Base-by-base conservation (phyloP, 1,140 invertebrate genomes). In the Parasteatoda tepidariorum region DNA sequence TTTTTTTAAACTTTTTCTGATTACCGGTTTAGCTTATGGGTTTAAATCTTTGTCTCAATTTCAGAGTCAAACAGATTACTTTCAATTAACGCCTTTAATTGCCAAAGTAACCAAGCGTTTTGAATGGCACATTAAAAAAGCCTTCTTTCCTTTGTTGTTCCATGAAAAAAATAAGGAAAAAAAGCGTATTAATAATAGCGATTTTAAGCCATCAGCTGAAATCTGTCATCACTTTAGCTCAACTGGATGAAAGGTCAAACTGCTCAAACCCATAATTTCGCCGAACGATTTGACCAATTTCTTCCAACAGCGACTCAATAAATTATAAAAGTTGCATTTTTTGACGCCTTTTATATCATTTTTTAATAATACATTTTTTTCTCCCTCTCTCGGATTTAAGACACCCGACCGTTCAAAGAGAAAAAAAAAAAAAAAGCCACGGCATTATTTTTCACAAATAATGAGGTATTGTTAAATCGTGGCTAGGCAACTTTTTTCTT, bases 401-500 rank as follows among this genome's bases (percentile, higher is more conserved):
- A 48, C 41, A 7, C 18, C 11, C 41, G 18, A 9, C 11, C 41
- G 18, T 48, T n/a, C n/a, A n/a, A n/a, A n/a, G n/a, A n/a, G n/a
- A n/a, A n/a, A n/a, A n/a, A n/a, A n/a, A n/a, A n/a, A n/a, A n/a
- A n/a, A n/a, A n/a, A n/a, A n/a, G n/a, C n/a, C n/a, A n/a, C 38
- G 38, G 38, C 4, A 18, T 75, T 75, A 75, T 62, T 48, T 75
- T 34, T 62, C 9, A 24, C 73, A 31, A 30, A 26, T 75, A 75
- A 75, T 75, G 57, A 57, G 73, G 33, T 7, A 30, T 28, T 61
- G 9, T 48, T 48, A 48, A 48, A 75, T 31, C 26, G 28, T 34
- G 31, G 55, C 33, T 62, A 30, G 62, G 66, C 59, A 48, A 61
- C 61, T 54, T 48, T 33, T 18, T 15, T 9, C 9, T 18, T 18